A percentile compares a stretch with the other conserved stretches of the same genome.
Evolutionary conservation across 2,113 vertebrate genomes (phyloP).

Genomic region (Myrmecophaga tridactyla): DNA sequence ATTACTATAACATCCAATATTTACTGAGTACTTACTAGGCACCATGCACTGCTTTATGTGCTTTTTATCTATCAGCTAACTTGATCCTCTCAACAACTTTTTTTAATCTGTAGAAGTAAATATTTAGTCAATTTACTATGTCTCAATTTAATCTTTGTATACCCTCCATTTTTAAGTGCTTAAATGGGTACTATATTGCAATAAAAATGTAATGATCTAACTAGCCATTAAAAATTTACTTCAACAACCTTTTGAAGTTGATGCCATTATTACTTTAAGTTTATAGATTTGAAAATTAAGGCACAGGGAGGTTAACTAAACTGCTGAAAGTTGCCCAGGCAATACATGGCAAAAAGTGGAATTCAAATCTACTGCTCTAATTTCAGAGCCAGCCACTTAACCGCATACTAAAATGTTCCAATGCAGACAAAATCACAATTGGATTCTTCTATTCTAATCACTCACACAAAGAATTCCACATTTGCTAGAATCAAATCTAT

Average conservation of each 20-base stretch:
- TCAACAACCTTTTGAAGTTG: constrained; percentile 76
- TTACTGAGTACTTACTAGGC: neutral
- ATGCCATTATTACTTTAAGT: neutral
- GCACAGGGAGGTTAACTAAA: neutral
- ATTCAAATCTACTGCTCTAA: too few species aligned
- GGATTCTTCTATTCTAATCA: neutral
- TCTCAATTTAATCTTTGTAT: constrained; percentile 93
- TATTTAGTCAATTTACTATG: constrained; percentile 91
- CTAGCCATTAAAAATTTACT: constrained; percentile 90
- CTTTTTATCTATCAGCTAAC: neutral
- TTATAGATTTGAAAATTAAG: neutral
- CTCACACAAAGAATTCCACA: neutral
- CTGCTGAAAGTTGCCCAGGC: neutral
- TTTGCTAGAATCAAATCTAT: neutral
- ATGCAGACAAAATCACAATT: neutral
- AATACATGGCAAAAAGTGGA: too few species aligned
- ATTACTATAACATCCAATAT: neutral
- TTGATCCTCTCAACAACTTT: neutral
- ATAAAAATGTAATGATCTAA: constrained; percentile 92
- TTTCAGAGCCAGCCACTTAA: constrained; percentile 18
- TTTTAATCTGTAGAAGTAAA: too few species aligned
- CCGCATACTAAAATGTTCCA: neutral
- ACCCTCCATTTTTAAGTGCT: constrained; percentile 93
- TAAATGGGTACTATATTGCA: constrained; percentile 91
- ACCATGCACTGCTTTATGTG: neutral